Evolutionary conservation across 2,888 invertebrate species (phyloP).

Genomic region (Amphimallon solstitiale): DNA sequence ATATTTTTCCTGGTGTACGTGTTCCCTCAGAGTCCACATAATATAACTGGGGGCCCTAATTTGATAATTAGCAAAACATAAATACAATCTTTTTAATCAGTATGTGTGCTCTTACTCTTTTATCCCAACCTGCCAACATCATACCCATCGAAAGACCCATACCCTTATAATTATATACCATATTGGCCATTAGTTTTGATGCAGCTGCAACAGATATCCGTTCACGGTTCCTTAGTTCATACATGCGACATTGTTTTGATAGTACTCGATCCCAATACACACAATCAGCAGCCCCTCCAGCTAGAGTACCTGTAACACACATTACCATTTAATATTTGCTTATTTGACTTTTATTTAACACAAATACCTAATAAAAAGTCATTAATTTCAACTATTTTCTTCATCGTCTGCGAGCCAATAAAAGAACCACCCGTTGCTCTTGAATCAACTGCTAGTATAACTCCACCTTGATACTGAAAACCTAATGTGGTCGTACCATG

Average conservation of each 20-base stretch:
- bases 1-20: slow-evolving; percentile 89
- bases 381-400: slow-evolving; percentile 98
- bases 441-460: slow-evolving; percentile 96
- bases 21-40: slow-evolving; percentile 98
- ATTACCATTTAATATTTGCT: no score
- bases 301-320: slow-evolving; percentile 77
- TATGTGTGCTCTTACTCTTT: slow-evolving; percentile 69
- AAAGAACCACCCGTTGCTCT: slow-evolving; percentile 96
- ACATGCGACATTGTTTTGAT: slow-evolving; percentile 96
- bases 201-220: slow-evolving; percentile 98
- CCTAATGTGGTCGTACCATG: slow-evolving; percentile 99
- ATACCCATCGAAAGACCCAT: slow-evolving; percentile 97
- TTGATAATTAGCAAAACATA: background rate
- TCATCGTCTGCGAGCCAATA: slow-evolving; percentile 95
- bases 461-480: slow-evolving; percentile 96
- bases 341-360: no score
- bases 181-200: slow-evolving; percentile 98
- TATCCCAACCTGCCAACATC: slow-evolving; percentile 97
- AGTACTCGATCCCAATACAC: slow-evolving; percentile 98
- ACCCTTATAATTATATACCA: slow-evolving; percentile 98
- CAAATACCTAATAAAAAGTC: slow-evolving; percentile 91
- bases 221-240: slow-evolving; percentile 94
- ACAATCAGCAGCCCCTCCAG: slow-evolving; percentile 99
- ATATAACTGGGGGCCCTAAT: slow-evolving; percentile 91
- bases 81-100: background rate